phyloP scores from a whole-genome alignment of 2,113 vertebrate genomes.

The Burhinus bistriatus region DNA sequence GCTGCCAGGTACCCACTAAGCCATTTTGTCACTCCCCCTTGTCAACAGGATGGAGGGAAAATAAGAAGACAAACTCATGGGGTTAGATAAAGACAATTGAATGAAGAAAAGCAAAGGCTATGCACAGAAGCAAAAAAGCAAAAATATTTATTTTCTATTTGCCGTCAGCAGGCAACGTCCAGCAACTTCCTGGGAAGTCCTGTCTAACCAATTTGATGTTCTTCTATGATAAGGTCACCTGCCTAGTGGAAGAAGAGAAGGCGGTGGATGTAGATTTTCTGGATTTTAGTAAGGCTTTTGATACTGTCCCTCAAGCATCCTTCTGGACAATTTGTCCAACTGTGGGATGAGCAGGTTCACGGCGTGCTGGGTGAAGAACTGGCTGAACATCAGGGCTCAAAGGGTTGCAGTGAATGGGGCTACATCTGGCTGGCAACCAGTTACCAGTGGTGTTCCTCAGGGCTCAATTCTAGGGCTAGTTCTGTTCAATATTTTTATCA shows the following conservation, averaged over 20 bases:
- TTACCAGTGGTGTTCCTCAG: neutral
- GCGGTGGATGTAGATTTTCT: neutral
- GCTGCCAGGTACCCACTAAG: neutral
- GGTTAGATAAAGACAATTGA: neutral
- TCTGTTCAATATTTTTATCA: too few relatives aligned
- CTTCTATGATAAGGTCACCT: neutral
- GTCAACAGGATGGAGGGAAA: neutral
- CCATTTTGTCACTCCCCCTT: neutral
- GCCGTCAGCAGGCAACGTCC: neutral
- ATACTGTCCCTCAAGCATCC: neutral
- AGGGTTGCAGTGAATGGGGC: neutral
- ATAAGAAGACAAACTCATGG: neutral
- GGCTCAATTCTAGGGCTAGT: too few relatives aligned
- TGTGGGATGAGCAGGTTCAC: neutral
- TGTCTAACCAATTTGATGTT: neutral
- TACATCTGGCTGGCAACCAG: neutral
- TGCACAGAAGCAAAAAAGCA: neutral
- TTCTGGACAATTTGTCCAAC: neutral
- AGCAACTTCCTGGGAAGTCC: neutral
- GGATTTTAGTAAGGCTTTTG: neutral
- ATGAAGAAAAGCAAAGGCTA: neutral
- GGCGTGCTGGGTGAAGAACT: neutral
- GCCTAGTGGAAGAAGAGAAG: neutral
- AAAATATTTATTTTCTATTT: neutral
- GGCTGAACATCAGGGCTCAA: neutral